Evolutionary conservation across 2,797 vertebrate genomes (phyloP).

Genomic region (Eulemur mongoz): DNA sequence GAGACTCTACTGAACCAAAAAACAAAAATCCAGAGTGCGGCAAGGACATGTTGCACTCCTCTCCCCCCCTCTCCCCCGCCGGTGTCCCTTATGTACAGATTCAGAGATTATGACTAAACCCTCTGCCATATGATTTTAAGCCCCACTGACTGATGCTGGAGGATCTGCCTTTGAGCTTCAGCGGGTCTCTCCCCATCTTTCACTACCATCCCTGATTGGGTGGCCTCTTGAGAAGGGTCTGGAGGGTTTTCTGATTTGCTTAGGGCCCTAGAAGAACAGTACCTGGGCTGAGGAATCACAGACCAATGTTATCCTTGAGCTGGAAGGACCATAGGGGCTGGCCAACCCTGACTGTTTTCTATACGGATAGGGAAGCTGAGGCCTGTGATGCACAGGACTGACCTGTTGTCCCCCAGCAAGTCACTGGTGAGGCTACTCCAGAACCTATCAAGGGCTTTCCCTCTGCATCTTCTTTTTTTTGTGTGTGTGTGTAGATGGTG

Average conservation of each 20-base stretch:
- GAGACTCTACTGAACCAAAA: background rate
- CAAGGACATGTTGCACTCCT: background rate
- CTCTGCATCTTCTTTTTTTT: background rate
- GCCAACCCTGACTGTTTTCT: background rate
- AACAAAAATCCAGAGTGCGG: background rate
- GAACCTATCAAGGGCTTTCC: background rate
- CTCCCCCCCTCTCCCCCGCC: no score
- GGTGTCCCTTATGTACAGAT: background rate
- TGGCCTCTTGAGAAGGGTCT: background rate
- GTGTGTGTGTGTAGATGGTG: background rate
- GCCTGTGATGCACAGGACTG: background rate
- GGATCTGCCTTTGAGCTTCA: background rate
- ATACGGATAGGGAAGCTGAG: background rate
- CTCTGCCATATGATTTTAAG: background rate
- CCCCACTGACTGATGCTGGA: background rate
- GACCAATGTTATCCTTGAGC: background rate
- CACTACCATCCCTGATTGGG: background rate
- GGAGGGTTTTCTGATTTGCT: background rate
- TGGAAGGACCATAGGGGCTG: background rate
- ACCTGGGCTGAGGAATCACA: background rate
- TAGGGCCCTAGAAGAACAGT: background rate
- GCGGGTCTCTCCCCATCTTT: background rate
- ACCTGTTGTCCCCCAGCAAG: background rate
- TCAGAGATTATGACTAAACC: background rate
- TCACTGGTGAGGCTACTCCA: background rate